Evolutionary conservation across 2,113 vertebrate species (phyloP).

Genomic region (Hippocampus guttulatus): DNA sequence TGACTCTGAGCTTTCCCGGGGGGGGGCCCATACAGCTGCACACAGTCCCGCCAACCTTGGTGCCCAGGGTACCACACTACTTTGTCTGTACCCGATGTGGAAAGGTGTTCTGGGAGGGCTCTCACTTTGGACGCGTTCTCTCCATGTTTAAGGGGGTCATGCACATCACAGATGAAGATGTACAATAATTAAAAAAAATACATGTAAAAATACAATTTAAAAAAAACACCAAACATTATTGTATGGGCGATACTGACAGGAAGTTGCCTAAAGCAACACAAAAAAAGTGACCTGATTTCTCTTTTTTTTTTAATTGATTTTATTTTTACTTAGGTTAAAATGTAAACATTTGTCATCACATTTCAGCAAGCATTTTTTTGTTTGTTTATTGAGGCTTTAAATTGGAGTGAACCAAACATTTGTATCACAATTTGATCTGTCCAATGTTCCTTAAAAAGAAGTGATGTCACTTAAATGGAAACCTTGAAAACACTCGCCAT

Average conservation of each 20-base stretch:
- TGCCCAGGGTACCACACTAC: conserved; percentile 64
- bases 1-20: conserved; percentile 7
- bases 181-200: neutral
- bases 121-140: conserved; percentile 74
- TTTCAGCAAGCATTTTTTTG: neutral
- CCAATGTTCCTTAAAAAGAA: neutral
- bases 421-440: neutral
- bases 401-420: neutral
- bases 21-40: conserved; percentile 67
- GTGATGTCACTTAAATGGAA: neutral
- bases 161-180: conserved; percentile 19
- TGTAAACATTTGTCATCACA: neutral
- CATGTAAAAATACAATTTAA: neutral
- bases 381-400: neutral
- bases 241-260: neutral
- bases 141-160: conserved; percentile 76
- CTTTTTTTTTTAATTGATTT: neutral
- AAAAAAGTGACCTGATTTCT: neutral
- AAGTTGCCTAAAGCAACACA: neutral
- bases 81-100: conserved; percentile 81
- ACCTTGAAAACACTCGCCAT: neutral
- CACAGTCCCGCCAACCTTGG: conserved; percentile 64
- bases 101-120: conserved; percentile 90
- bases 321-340: neutral
- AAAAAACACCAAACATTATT: neutral